Conservation (phyloP, 2,113 vertebrate genomes). For the Pandion haliaetus region DNA sequence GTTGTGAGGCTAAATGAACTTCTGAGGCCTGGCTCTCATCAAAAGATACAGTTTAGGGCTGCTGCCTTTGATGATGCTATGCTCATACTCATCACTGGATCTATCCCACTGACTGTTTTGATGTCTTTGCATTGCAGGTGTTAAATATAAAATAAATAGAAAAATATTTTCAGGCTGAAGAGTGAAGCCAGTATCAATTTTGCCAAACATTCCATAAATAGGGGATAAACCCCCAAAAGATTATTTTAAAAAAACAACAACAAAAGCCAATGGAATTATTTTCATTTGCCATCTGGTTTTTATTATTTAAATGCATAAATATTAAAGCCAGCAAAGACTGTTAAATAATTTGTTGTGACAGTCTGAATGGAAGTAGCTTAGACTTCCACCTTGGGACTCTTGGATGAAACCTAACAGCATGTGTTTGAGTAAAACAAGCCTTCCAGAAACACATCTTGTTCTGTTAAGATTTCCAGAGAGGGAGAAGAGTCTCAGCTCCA, state of each 20-base stretch:
- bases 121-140: neutral
- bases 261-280: neutral
- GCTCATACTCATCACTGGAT: neutral
- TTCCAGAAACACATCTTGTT: neutral
- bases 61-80: neutral
- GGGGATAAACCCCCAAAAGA: neutral
- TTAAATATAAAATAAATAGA: neutral
- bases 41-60: neutral
- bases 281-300: neutral
- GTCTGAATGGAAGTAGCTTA: neutral
- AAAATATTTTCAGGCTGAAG: neutral
- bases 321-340: neutral
- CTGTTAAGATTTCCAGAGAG: neutral
- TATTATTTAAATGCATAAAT: neutral
- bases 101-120: neutral
- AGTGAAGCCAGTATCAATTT: neutral
- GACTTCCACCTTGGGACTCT: neutral
- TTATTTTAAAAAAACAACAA: neutral
- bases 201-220: neutral
- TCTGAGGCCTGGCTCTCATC: neutral
- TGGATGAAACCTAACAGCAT: neutral
- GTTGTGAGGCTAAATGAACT: neutral
- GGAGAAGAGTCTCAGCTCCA: neutral
- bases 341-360: neutral
- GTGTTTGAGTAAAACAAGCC: neutral